Evolutionary conservation across 2,888 invertebrate species (phyloP).

Genomic region (Pseudoips prasinana): DNA sequence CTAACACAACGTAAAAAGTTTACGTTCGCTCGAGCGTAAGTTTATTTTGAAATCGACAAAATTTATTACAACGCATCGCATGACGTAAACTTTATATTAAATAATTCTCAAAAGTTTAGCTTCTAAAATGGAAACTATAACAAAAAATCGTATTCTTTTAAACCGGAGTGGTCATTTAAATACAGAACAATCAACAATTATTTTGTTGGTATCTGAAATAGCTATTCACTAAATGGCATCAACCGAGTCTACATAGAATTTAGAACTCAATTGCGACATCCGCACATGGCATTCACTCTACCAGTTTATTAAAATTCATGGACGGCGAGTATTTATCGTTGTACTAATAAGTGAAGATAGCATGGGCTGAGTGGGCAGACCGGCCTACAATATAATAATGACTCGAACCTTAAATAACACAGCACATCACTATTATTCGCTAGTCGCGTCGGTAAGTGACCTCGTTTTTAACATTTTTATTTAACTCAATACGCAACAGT

Average conservation of each 20-base stretch:
- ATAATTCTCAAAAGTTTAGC: background rate
- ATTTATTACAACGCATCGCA: background rate
- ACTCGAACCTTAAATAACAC: too few relatives aligned
- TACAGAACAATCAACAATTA: conserved; percentile 11
- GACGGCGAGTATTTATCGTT: conserved; percentile 37
- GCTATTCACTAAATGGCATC: conserved; percentile 26
- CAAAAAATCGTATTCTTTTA: too few relatives aligned
- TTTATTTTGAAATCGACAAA: background rate
- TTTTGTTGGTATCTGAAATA: conserved; percentile 27
- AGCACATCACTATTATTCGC: conserved; percentile 32
- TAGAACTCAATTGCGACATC: too few relatives aligned
- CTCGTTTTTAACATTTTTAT: conserved; percentile 56
- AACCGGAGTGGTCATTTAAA: too few relatives aligned
- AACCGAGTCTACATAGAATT: conserved; percentile 17
- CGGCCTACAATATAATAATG: too few relatives aligned
- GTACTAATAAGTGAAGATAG: conserved; percentile 33
- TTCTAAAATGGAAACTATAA: conserved; percentile 3
- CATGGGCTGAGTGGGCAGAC: conserved; percentile 25
- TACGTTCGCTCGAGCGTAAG: background rate
- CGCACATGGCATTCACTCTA: conserved; percentile 24
- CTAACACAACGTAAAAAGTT: background rate
- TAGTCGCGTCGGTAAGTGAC: conserved; percentile 42
- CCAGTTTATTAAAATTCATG: conserved; percentile 43
- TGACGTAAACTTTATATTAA: background rate
- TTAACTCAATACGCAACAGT: conserved; percentile 34